These are phyloP conservation scores for Amphimallon solstitiale DNA, from an alignment of 2,888 invertebrate genomes.

Conservation along the genomic window DNA sequence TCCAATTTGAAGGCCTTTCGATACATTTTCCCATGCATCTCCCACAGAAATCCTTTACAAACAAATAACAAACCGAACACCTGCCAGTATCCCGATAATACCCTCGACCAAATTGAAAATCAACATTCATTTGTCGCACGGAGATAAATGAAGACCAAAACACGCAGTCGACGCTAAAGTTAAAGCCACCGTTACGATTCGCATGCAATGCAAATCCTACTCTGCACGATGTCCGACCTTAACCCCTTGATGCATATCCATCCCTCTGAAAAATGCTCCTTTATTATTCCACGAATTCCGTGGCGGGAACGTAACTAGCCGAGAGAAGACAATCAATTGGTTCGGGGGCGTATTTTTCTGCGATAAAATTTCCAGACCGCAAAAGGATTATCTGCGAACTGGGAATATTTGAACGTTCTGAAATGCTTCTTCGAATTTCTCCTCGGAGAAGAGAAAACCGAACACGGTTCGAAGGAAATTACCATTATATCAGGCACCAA, in stretches of 20 bases:
- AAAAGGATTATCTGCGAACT: slow-evolving; percentile 28
- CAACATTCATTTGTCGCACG: slow-evolving; percentile 25
- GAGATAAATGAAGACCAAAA: not conserved
- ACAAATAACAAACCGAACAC: too few species aligned
- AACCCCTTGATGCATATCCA: not conserved
- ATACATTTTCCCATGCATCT: too few species aligned
- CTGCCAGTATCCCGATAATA: slow-evolving; percentile 8
- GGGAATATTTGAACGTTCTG: slow-evolving; percentile 27
- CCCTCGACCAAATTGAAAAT: slow-evolving; percentile 27
- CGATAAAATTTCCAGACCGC: slow-evolving; percentile 30
- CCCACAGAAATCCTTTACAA: too few species aligned
- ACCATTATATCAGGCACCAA: slow-evolving; percentile 25
- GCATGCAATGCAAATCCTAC: slow-evolving; percentile 4
- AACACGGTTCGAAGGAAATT: slow-evolving; percentile 4
- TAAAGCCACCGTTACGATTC: slow-evolving; percentile 16
- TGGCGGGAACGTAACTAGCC: slow-evolving; percentile 25
- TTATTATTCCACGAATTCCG: slow-evolving; percentile 27
- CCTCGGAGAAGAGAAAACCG: not conserved
- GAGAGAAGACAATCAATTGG: slow-evolving; percentile 29
- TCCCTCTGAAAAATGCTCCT: slow-evolving; percentile 24
- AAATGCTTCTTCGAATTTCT: slow-evolving; percentile 8
- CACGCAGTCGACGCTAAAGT: slow-evolving; percentile 7
- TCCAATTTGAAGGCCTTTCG: too few species aligned
- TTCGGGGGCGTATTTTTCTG: slow-evolving; percentile 23
- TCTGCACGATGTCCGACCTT: not conserved